phyloP scores from a whole-genome alignment of 2,888 invertebrate genomes.

The Marronus borbonicus region DNA sequence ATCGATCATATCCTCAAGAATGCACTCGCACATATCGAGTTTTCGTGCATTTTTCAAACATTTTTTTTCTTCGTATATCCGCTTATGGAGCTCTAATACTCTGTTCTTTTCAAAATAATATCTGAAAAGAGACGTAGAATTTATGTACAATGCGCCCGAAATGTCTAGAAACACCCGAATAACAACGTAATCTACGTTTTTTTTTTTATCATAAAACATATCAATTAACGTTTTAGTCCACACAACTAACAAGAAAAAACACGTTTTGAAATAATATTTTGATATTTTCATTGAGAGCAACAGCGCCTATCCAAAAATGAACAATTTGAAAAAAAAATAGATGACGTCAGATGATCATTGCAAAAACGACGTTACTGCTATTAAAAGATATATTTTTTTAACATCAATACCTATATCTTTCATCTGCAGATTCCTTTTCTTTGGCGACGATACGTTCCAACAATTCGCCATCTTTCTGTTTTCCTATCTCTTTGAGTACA shows the following conservation, averaged over 20 bases:
- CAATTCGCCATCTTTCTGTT: conserved; percentile 72
- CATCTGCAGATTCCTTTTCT: conserved; percentile 49
- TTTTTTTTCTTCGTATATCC: conserved; percentile 73
- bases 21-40: conserved; percentile 72
- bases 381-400: too few relatives aligned
- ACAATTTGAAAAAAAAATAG: too few relatives aligned
- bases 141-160: not conserved
- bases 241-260: too few relatives aligned
- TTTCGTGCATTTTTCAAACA: conserved; percentile 71
- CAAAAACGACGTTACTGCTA: too few relatives aligned
- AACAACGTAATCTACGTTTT: too few relatives aligned
- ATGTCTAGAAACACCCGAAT: too few relatives aligned
- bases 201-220: too few relatives aligned
- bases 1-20: conserved; percentile 73
- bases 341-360: too few relatives aligned
- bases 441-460: conserved; percentile 60
- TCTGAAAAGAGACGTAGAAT: conserved; percentile 40
- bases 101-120: conserved; percentile 71
- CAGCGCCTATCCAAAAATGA: too few relatives aligned
- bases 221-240: too few relatives aligned
- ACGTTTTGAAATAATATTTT: too few relatives aligned
- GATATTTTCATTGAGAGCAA: too few relatives aligned
- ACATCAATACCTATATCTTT: conserved; percentile 53
- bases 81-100: conserved; percentile 72
- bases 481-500: conserved; percentile 72